Conservation (phyloP, 2,888 invertebrate species). For the Hybos culiciformis region DNA sequence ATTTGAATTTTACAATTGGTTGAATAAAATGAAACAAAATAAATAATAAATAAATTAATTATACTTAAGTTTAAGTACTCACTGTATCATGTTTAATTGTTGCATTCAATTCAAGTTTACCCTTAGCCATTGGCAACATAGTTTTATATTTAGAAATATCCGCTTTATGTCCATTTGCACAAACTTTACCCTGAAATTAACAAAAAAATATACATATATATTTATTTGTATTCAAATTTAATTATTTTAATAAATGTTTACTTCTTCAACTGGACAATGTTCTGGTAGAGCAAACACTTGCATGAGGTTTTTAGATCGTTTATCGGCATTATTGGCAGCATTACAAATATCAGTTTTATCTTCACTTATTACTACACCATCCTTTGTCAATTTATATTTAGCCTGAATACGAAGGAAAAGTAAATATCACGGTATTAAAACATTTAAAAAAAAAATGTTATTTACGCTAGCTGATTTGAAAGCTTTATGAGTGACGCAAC, state of each 20-base stretch:
- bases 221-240: neutral
- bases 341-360: slow-evolving; percentile 36
- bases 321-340: slow-evolving; percentile 20
- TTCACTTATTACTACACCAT: slow-evolving; percentile 33
- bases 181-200: slow-evolving; percentile 25
- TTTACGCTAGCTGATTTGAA: slow-evolving; percentile 31
- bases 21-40: no score
- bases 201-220: neutral
- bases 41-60: no score
- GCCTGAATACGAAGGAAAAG: slow-evolving; percentile 16
- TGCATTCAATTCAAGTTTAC: slow-evolving; percentile 28
- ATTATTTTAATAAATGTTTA: slow-evolving; percentile 9
- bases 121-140: slow-evolving; percentile 34
- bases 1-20: no score
- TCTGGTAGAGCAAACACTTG: slow-evolving; percentile 33
- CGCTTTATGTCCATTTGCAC: slow-evolving; percentile 29
- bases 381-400: slow-evolving; percentile 32
- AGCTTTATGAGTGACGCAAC: slow-evolving; percentile 34
- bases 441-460: neutral
- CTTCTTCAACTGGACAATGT: slow-evolving; percentile 34
- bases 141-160: slow-evolving; percentile 35
- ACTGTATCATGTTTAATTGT: slow-evolving; percentile 36
- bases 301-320: slow-evolving; percentile 24
- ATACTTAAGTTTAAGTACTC: slow-evolving; percentile 16
- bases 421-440: neutral